These are phyloP conservation scores for Cryptoprocta ferox DNA, from an alignment of 2,797 vertebrate species.

Conservation along the genomic window DNA sequence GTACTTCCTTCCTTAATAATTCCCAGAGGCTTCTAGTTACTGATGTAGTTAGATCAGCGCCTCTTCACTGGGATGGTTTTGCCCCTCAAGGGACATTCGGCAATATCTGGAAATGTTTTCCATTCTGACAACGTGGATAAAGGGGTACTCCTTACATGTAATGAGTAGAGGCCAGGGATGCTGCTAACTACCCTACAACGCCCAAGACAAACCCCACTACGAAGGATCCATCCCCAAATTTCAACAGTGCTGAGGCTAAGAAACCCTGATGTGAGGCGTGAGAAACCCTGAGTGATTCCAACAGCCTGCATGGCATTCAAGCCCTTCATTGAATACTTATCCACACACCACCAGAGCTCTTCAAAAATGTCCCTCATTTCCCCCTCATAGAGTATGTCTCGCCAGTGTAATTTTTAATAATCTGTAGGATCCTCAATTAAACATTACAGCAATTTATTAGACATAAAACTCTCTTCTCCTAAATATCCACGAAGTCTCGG, in stretches of 20 bases:
- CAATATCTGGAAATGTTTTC: background rate
- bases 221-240: background rate
- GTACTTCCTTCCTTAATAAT: background rate
- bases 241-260: background rate
- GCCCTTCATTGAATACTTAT: background rate
- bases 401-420: background rate
- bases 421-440: background rate
- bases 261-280: background rate
- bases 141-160: background rate
- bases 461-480: constrained; percentile 23
- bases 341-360: background rate
- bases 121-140: background rate
- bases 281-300: background rate
- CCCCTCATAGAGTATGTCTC: background rate
- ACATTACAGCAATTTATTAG: background rate
- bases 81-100: too few species aligned
- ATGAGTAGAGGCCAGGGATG: background rate
- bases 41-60: background rate
- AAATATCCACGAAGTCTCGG: background rate
- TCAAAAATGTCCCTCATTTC: background rate
- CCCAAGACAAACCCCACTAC: background rate
- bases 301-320: background rate
- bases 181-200: background rate
- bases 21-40: background rate
- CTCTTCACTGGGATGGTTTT: background rate